A percentile compares a stretch with the other conserved stretches of the same genome.
These are phyloP conservation scores for Crax fasciolata DNA, from an alignment of 2,797 vertebrate genomes.

Conservation along the genomic window DNA sequence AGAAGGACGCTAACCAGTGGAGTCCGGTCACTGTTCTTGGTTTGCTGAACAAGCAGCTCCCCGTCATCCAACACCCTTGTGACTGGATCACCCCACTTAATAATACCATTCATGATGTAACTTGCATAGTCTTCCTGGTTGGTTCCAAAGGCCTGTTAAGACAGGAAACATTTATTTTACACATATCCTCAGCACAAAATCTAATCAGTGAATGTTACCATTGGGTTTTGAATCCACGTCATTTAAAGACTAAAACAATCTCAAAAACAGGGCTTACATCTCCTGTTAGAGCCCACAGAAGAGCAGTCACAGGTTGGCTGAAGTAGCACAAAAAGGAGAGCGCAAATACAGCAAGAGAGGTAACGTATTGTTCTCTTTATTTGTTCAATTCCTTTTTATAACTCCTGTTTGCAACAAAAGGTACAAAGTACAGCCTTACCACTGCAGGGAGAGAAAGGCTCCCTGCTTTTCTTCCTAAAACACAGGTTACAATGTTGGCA, in stretches of 20 bases:
- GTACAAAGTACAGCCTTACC: neutral
- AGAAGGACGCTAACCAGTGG: slow-evolving; percentile 94
- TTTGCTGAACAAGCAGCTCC: slow-evolving; percentile 94
- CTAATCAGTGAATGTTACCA: neutral
- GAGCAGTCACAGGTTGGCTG: neutral
- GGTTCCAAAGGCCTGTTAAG: slow-evolving; percentile 91
- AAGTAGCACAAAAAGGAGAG: neutral
- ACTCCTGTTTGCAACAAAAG: neutral
- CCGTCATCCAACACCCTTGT: slow-evolving; percentile 92
- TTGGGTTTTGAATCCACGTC: neutral
- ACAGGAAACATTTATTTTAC: neutral
- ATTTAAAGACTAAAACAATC: neutral
- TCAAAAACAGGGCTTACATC: neutral
- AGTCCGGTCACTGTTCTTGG: slow-evolving; percentile 96
- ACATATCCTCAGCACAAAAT: neutral
- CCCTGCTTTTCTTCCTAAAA: neutral
- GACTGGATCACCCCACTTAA: slow-evolving; percentile 94
- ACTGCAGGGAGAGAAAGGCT: neutral
- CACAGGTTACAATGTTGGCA: neutral
- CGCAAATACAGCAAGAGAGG: neutral
- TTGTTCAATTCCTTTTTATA: neutral
- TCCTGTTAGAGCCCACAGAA: neutral
- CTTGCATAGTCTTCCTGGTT: slow-evolving; percentile 97
- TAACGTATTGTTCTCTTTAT: neutral
- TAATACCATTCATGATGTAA: slow-evolving; percentile 97